A percentile compares a stretch with the other conserved stretches of the same genome.
These are phyloP conservation scores for Alouatta palliata DNA, from an alignment of 2,113 vertebrate species.

Conservation along the genomic window DNA sequence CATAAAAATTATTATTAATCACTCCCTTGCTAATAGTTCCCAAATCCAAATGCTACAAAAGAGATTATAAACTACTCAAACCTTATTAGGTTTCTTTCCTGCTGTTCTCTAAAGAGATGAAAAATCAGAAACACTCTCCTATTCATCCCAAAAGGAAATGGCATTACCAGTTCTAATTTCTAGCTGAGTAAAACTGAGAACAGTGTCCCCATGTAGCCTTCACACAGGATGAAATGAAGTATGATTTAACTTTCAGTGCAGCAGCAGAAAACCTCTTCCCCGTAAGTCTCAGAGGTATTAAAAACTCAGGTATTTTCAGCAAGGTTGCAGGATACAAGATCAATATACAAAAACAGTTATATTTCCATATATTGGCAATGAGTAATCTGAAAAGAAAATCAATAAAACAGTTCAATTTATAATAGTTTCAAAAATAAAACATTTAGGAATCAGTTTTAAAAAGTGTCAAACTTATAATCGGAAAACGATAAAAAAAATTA, in stretches of 20 bases:
- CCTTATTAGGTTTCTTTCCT: background rate
- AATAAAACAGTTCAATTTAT: background rate
- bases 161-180: conserved; percentile 23
- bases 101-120: background rate
- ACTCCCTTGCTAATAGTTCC: background rate
- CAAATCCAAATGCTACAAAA: background rate
- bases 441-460: background rate
- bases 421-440: background rate
- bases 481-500: background rate
- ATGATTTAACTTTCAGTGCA: background rate
- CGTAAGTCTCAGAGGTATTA: background rate
- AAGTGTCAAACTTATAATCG: background rate
- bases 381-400: background rate
- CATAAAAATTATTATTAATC: conserved; percentile 15
- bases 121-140: background rate
- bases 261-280: background rate
- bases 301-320: background rate
- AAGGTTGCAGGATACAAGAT: background rate
- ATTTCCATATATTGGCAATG: background rate
- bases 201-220: background rate
- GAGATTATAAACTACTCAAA: background rate
- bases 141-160: background rate
- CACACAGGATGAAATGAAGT: background rate
- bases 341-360: conserved; percentile 14
- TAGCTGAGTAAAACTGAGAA: conserved; percentile 20